Percentiles rank a stretch among this genome's conserved stretches.
These are phyloP conservation scores for Drosophila acutilabella DNA, from an alignment of 2,888 invertebrate species.

Conservation along the genomic window DNA sequence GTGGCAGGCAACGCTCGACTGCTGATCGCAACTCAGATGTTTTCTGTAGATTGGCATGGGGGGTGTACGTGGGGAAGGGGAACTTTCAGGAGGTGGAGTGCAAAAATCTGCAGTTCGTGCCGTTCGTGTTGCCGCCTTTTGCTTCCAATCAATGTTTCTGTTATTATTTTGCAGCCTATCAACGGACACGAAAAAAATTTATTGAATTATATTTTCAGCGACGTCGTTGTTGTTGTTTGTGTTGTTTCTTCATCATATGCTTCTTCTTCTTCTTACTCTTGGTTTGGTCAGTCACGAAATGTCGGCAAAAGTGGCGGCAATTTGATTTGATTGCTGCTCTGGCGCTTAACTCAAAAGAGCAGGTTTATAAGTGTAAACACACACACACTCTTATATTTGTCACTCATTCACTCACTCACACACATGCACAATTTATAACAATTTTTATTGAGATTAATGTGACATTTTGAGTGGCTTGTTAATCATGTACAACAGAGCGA, in stretches of 20 bases:
- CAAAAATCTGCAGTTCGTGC: conserved; percentile 35
- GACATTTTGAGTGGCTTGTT: conserved; percentile 51
- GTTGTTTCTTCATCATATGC: background rate
- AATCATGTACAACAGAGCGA: background rate
- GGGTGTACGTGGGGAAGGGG: background rate
- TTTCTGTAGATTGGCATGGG: background rate
- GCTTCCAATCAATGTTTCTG: conserved; percentile 55
- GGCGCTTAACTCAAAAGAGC: conserved; percentile 40
- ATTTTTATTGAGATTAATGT: conserved; percentile 73
- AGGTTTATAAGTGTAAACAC: conserved; percentile 13
- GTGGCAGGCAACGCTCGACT: conserved; percentile 62
- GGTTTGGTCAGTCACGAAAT: conserved; percentile 54
- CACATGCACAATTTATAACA: conserved; percentile 53
- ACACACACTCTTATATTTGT: conserved; percentile 4
- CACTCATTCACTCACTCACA: conserved; percentile 4
- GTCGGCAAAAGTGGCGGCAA: conserved; percentile 38
- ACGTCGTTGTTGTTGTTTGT: conserved; percentile 10
- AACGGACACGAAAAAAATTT: conserved; percentile 49
- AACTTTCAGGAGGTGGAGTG: background rate
- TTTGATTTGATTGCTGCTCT: conserved; percentile 60
- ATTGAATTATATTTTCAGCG: conserved; percentile 72
- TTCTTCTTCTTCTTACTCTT: background rate
- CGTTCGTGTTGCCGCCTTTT: conserved; percentile 39
- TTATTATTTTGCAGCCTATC: conserved; percentile 70
- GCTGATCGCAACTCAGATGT: conserved; percentile 15